Percentiles rank a stretch among this genome's conserved stretches.
Evolutionary conservation across 2,888 invertebrate species (phyloP).

Genomic region (Sphinx pinastri): DNA sequence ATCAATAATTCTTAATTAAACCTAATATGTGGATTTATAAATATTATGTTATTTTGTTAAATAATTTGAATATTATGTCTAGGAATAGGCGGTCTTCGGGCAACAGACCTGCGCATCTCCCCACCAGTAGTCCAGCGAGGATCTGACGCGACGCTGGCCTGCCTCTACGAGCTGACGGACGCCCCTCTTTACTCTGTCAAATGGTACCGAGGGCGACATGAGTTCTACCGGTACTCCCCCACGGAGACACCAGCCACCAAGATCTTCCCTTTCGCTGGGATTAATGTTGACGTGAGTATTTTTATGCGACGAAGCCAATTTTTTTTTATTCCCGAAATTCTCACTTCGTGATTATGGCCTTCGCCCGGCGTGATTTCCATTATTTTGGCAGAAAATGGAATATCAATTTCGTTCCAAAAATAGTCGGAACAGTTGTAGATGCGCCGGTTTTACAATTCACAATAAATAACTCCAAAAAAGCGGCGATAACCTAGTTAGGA

Average conservation of each 20-base stretch:
- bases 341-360: too few relatives aligned
- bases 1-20: too few relatives aligned
- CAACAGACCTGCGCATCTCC: slow-evolving; percentile 83
- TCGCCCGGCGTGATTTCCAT: too few relatives aligned
- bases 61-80: slow-evolving; percentile 27
- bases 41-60: too few relatives aligned
- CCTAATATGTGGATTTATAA: too few relatives aligned
- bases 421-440: too few relatives aligned
- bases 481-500: too few relatives aligned
- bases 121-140: slow-evolving; percentile 85
- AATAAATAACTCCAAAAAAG: too few relatives aligned
- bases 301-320: neutral
- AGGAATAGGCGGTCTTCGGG: slow-evolving; percentile 80
- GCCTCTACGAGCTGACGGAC: slow-evolving; percentile 86
- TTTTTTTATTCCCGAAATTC: too few relatives aligned
- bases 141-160: slow-evolving; percentile 84
- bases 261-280: slow-evolving; percentile 86
- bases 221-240: slow-evolving; percentile 87
- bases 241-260: slow-evolving; percentile 86
- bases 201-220: slow-evolving; percentile 87
- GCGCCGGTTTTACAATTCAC: too few relatives aligned
- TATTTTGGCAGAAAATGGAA: too few relatives aligned
- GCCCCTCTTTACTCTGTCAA: slow-evolving; percentile 88
- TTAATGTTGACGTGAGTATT: slow-evolving; percentile 86
- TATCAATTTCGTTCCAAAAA: too few relatives aligned